Evolutionary conservation across 2,888 invertebrate species (phyloP).

Genomic region (Dioctria linearis): DNA sequence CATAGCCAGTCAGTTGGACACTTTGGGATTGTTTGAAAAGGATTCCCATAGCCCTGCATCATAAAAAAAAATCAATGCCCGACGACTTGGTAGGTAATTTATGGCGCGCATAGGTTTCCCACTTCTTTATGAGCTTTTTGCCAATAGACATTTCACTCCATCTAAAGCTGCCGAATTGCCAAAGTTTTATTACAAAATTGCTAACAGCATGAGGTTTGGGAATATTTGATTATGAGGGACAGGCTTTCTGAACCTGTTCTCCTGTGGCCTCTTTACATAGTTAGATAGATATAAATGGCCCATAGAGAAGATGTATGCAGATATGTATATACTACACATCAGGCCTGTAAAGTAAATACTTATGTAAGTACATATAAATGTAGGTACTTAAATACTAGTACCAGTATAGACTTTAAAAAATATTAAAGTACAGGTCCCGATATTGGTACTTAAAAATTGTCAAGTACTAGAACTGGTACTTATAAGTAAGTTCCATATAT

Average conservation of each 20-base stretch:
- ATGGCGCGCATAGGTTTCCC: conserved; percentile 39
- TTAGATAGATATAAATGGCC: too few relatives aligned
- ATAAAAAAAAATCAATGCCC: conserved; percentile 43
- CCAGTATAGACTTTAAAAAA: too few relatives aligned
- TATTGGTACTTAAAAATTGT: too few relatives aligned
- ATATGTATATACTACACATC: too few relatives aligned
- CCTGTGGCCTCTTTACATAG: too few relatives aligned
- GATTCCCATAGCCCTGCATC: conserved; percentile 30
- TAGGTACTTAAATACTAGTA: too few relatives aligned
- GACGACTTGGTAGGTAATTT: conserved; percentile 44
- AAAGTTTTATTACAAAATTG: conserved; percentile 27
- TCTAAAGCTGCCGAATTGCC: background rate
- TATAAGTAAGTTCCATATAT: too few relatives aligned
- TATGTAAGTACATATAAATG: too few relatives aligned
- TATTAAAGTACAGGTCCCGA: too few relatives aligned
- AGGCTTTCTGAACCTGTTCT: conserved; percentile 1
- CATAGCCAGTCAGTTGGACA: conserved; percentile 6
- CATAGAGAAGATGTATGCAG: too few relatives aligned
- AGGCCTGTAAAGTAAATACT: too few relatives aligned
- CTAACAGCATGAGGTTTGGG: conserved; percentile 19
- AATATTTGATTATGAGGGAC: conserved; percentile 11
- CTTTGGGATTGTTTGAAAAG: background rate
- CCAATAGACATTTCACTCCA: background rate
- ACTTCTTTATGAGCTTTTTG: conserved; percentile 10
- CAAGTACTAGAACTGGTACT: too few relatives aligned